Conservation (phyloP, 2,888 invertebrate species). For the Hydriomena furcata region DNA sequence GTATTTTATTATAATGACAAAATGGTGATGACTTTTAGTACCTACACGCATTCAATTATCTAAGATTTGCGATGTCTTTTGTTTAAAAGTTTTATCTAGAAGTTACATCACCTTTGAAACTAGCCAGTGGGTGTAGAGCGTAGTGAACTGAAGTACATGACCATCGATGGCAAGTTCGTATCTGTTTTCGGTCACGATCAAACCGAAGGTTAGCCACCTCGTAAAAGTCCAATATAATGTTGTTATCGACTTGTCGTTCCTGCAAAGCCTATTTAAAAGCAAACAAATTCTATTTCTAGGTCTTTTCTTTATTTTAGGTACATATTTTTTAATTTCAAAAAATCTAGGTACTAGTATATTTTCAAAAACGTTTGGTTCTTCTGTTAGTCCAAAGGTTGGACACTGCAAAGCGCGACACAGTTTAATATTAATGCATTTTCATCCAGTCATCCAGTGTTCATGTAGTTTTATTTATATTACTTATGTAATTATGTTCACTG, state of each 20-base stretch:
- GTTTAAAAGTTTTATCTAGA: constrained; percentile 9
- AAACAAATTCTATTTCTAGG: no score
- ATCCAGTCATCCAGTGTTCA: no score
- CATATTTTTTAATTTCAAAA: no score
- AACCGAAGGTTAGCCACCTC: constrained; percentile 54
- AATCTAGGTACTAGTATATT: no score
- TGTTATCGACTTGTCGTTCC: background rate
- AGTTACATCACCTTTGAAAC: constrained; percentile 16
- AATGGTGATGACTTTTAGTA: constrained; percentile 5
- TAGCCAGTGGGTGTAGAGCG: constrained; percentile 11
- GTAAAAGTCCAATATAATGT: constrained; percentile 50
- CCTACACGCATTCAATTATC: background rate
- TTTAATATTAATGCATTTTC: no score
- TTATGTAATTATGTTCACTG: no score
- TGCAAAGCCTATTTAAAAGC: constrained; percentile 33
- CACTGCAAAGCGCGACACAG: no score
- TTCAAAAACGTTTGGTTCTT: no score
- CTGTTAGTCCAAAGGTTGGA: no score
- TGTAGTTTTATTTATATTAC: no score
- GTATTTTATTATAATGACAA: constrained; percentile 9
- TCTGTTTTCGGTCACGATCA: constrained; percentile 57
- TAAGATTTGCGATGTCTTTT: constrained; percentile 25
- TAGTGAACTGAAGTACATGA: constrained; percentile 17
- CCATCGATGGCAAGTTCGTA: constrained; percentile 34
- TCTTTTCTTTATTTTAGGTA: no score